Evolutionary conservation across 1,140 invertebrate species (phyloP), one percentile per base, ranked within the genome.

Genomic region (Zaprionus vittiger): DNA sequence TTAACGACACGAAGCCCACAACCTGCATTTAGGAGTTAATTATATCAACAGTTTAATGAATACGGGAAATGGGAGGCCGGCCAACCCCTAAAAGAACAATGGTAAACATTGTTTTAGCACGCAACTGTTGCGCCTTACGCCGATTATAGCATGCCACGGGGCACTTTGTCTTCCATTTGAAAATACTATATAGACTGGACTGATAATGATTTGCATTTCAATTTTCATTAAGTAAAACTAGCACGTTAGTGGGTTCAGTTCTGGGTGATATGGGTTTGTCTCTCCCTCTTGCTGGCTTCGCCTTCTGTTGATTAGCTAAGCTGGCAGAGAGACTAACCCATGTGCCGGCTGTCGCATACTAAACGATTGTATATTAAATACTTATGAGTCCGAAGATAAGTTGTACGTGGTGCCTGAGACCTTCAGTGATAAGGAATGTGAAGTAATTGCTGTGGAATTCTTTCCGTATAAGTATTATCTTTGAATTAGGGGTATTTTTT

Each of bases 41-140:
- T 26, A 28, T 22, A 38, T 14, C 28, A 41, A 52, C 26, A 20
- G 60, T 26, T 54, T 34, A 4, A 11, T 34, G 22, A 14, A 31
- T 62, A n/a, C 17, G 14, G 20, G 20, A 52, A 20, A 38, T 1
- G 11, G 20, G 34, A 11, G 31, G 9, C 5, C 15, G 12, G 37
- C 41, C 62, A 64, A 24, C 14, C 52, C 71, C 55, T 52, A 52
- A 31, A 34, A 44, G 12, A 37, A 9, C 22, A 34, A 34, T 34
- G 31, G 31, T 3, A 37, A 71, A 60, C 67, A 71, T 63, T 31
- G 12, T 17, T n/a, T 9, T 7, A 34, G 17, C 73, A 71, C 60
- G 67, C 73, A 75, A 71, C 73, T 76, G 73, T 76, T 76, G 73
- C 73, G 67, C 60, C 22, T 64, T 26, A 49, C 28, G 55, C 17